These are phyloP conservation scores for Styela clava DNA, from an alignment of 23 tunicate genomes.

Conservation along the genomic window DNA sequence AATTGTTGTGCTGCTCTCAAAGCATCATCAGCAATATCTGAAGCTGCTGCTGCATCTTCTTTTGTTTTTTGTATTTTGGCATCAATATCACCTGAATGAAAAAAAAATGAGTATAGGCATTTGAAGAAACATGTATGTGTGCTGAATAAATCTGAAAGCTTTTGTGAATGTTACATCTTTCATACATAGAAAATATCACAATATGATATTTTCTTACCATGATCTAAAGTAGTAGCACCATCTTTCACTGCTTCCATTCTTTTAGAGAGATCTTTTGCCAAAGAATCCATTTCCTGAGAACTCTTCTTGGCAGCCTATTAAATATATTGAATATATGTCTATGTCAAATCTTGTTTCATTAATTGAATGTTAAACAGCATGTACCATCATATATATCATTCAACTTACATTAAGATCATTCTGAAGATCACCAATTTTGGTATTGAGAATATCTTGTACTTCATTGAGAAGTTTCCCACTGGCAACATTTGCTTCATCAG, in stretches of 20 bases:
- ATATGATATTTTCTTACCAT: conserved; percentile 9
- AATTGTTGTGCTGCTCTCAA: conserved; percentile 33
- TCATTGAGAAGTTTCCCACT: conserved; percentile 14
- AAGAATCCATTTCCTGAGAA: background rate
- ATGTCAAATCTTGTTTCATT: too few relatives aligned
- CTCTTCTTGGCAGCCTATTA: conserved; percentile 6
- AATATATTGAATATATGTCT: too few relatives aligned
- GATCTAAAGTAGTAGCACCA: background rate
- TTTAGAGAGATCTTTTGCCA: background rate
- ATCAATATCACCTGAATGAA: conserved; percentile 29
- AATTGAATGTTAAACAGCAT: too few relatives aligned
- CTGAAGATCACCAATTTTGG: background rate
- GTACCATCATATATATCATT: too few relatives aligned
- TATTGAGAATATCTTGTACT: background rate
- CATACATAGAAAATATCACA: background rate
- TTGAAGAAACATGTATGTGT: background rate
- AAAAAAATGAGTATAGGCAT: background rate
- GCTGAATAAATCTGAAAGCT: background rate
- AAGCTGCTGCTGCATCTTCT: conserved; percentile 10
- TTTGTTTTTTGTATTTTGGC: background rate
- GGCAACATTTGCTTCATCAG: background rate
- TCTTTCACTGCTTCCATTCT: background rate
- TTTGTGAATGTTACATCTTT: conserved; percentile 1
- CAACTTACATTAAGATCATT: conserved; percentile 23
- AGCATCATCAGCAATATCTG: conserved; percentile 21